phyloP scores from a whole-genome alignment of 1,140 invertebrate genomes.

The Sycophila sp. region DNA sequence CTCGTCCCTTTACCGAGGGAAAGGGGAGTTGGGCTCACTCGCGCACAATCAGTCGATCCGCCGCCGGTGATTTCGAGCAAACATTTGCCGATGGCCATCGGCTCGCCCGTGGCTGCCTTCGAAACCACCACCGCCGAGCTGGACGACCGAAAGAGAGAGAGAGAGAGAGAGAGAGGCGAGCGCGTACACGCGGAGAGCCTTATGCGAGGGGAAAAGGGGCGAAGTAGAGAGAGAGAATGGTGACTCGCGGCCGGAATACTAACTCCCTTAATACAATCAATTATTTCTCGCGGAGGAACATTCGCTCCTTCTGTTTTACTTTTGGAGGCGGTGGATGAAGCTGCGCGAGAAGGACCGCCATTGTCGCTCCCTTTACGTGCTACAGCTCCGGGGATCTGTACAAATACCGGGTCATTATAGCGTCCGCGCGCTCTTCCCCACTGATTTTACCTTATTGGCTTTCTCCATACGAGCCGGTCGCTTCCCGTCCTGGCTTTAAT shows the following conservation, averaged over 20 bases:
- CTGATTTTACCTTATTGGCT: neutral
- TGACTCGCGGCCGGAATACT: slow-evolving; percentile 60
- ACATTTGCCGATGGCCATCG: slow-evolving; percentile 49
- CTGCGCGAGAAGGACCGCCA: neutral
- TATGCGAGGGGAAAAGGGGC: no score
- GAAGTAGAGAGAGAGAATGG: slow-evolving; percentile 28
- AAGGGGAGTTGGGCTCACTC: neutral
- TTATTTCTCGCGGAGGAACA: slow-evolving; percentile 58
- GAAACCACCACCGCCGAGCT: neutral
- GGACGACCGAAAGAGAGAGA: neutral
- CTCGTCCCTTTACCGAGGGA: neutral
- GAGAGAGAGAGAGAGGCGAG: slow-evolving; percentile 39
- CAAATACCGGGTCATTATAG: neutral
- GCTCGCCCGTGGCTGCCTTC: slow-evolving; percentile 31
- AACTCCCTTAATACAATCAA: slow-evolving; percentile 65
- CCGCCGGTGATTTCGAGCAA: slow-evolving; percentile 49
- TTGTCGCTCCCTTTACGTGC: neutral
- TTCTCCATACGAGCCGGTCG: no score
- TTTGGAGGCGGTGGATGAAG: slow-evolving; percentile 33
- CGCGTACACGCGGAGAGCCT: no score
- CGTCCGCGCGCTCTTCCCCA: neutral
- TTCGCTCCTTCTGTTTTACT: slow-evolving; percentile 59
- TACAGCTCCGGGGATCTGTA: neutral
- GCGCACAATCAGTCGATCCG: slow-evolving; percentile 37
- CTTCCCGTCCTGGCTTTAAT: no score